Evolutionary conservation across 1,140 invertebrate species (phyloP).

Genomic region (Holcopasites calliopsidis): DNA sequence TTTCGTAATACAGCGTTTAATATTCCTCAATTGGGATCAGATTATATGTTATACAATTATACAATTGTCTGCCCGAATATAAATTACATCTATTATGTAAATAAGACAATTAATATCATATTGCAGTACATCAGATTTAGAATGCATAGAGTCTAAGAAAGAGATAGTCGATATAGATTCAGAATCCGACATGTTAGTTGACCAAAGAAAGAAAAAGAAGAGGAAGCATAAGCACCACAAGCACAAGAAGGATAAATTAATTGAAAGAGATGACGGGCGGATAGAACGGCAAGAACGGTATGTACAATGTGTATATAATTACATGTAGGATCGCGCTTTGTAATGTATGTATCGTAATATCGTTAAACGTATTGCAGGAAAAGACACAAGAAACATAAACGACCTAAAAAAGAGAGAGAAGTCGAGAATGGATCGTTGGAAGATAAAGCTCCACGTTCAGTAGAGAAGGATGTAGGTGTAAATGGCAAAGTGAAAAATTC

Average conservation of each 20-base stretch:
- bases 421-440: constrained; percentile 75
- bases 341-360: not conserved
- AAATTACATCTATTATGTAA: no score
- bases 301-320: constrained; percentile 1
- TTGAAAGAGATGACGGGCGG: constrained; percentile 73
- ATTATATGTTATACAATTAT: not conserved
- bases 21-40: not conserved
- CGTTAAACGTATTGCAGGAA: constrained; percentile 63
- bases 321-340: not conserved
- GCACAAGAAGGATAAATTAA: constrained; percentile 79
- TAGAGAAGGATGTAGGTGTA: constrained; percentile 67
- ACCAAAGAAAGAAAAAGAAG: constrained; percentile 80
- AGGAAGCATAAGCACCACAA: constrained; percentile 82
- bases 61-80: no score
- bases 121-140: constrained; percentile 74
- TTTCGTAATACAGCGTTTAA: constrained; percentile 3
- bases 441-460: constrained; percentile 58
- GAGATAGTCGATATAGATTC: constrained; percentile 67
- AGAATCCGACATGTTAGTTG: constrained; percentile 68
- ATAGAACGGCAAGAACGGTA: constrained; percentile 73
- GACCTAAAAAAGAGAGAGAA: constrained; percentile 73
- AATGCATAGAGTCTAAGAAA: constrained; percentile 68
- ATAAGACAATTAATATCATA: no score
- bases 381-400: constrained; percentile 80
- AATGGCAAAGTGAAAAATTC: constrained; percentile 73